These are phyloP conservation scores for Spodoptera exigua DNA, from an alignment of 2,888 invertebrate genomes.

Conservation along the genomic window DNA sequence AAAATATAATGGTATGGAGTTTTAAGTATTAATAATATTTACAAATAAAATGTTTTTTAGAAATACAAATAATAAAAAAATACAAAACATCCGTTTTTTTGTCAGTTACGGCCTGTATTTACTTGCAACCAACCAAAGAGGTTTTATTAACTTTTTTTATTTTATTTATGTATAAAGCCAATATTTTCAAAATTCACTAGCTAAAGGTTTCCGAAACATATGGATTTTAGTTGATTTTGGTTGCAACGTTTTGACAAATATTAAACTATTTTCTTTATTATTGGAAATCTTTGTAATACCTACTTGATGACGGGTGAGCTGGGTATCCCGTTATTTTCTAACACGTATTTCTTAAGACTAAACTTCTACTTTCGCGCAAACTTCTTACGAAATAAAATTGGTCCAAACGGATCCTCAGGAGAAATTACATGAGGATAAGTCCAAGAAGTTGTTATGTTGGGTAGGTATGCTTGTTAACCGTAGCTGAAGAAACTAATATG, in stretches of 20 bases:
- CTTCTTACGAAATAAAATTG: slow-evolving; percentile 28
- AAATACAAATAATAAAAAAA: neutral
- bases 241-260: too few species aligned
- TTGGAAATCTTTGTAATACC: too few species aligned
- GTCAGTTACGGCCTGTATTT: neutral
- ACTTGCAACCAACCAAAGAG: slow-evolving; percentile 5
- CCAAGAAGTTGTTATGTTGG: slow-evolving; percentile 23
- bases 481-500: slow-evolving; percentile 31
- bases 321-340: neutral
- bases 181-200: too few species aligned
- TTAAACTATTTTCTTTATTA: too few species aligned
- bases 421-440: slow-evolving; percentile 49
- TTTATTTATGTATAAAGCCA: too few species aligned
- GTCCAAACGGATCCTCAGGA: slow-evolving; percentile 42
- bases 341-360: slow-evolving; percentile 11
- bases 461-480: slow-evolving; percentile 20
- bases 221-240: too few species aligned
- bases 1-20: too few species aligned
- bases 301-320: too few species aligned
- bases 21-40: too few species aligned
- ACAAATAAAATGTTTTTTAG: neutral
- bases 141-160: too few species aligned
- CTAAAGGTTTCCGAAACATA: too few species aligned
- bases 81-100: neutral
- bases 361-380: slow-evolving; percentile 29